phyloP scores from a whole-genome alignment of 2,113 vertebrate species.

The Trogon surrucura region DNA sequence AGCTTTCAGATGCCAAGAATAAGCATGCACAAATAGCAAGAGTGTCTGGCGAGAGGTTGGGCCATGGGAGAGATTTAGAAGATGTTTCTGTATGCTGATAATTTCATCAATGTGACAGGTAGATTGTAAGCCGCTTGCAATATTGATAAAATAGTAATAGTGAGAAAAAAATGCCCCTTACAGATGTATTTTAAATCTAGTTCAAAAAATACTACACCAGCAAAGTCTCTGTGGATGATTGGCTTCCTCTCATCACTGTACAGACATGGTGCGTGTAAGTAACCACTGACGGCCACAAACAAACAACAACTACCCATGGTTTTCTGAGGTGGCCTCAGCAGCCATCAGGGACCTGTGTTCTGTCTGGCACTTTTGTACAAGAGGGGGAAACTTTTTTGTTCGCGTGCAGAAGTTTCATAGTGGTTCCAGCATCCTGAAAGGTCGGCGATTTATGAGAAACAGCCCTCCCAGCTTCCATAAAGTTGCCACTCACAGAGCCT shows the following conservation, averaged over 20 bases:
- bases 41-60: background rate
- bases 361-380: background rate
- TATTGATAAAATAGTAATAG: background rate
- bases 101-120: background rate
- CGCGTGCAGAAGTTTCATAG: background rate
- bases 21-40: background rate
- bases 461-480: background rate
- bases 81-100: background rate
- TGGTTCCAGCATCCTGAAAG: background rate
- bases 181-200: background rate
- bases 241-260: background rate
- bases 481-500: background rate
- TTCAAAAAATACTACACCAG: background rate
- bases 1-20: slow-evolving; percentile 11
- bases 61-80: background rate
- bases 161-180: background rate
- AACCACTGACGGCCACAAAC: background rate
- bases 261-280: fast-evolving
- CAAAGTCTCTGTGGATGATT: background rate
- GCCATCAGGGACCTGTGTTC: background rate
- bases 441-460: background rate
- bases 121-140: background rate
- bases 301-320: background rate
- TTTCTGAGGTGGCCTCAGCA: background rate
- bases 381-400: background rate